phyloP scores from a whole-genome alignment of 2,113 vertebrate species.

The Rhinolophus ferrumequinum region DNA sequence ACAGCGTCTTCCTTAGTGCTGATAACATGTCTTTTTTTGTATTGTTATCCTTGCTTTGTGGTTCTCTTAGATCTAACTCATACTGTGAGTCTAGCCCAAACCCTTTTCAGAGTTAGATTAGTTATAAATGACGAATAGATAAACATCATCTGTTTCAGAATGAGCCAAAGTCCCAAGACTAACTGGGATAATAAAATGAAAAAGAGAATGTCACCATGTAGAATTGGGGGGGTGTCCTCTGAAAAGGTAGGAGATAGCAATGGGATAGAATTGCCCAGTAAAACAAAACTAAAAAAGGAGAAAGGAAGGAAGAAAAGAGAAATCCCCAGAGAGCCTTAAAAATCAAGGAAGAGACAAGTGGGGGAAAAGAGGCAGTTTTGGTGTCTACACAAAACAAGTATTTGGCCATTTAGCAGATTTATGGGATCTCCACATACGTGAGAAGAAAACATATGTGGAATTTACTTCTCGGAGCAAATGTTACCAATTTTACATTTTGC shows the following conservation, averaged over 20 bases:
- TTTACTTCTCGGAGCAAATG: neutral
- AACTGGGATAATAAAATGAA: neutral
- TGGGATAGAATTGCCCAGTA: neutral
- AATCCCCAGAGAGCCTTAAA: neutral
- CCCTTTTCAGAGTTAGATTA: neutral
- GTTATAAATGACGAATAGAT: neutral
- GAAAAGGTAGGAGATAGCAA: neutral
- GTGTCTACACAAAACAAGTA: neutral
- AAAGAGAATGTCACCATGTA: neutral
- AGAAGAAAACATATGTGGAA: neutral
- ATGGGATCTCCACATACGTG: neutral
- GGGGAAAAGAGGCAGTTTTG: neutral
- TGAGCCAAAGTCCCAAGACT: neutral
- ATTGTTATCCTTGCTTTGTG: neutral
- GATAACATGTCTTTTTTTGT: neutral
- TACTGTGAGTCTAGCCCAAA: neutral
- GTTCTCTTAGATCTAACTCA: neutral
- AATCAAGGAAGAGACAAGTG: neutral
- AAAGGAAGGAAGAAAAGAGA: neutral
- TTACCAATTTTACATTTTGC: neutral
- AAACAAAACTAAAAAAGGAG: neutral
- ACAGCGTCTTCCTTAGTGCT: neutral
- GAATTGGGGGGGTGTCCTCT: neutral
- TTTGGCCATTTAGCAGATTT: neutral
- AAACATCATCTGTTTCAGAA: neutral